A percentile compares a stretch with the other conserved stretches of the same genome.
Evolutionary conservation across 2,113 vertebrate species (phyloP).

Genomic region (Pontoporia blainvillei): DNA sequence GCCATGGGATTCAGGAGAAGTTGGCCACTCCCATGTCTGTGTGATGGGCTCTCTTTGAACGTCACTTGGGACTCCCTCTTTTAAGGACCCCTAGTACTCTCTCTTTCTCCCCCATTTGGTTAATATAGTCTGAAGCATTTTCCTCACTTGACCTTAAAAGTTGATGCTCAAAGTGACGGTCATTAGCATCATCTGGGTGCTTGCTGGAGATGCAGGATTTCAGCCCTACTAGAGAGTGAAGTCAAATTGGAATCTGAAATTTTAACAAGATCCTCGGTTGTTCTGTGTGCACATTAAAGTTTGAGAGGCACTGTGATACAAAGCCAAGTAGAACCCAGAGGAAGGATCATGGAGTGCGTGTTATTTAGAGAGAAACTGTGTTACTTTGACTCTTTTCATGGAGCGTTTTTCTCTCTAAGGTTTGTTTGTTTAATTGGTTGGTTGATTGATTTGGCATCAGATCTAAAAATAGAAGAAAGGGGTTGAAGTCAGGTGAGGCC

Average conservation of each 20-base stretch:
- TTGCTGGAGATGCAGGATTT: not conserved
- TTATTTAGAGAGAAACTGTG: not conserved
- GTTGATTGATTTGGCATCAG: not conserved
- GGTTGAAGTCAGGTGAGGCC: not conserved
- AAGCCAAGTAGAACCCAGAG: not conserved
- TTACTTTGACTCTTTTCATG: not conserved
- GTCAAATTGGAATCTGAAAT: not conserved
- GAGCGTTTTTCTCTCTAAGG: not conserved
- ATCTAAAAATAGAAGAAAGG: not conserved
- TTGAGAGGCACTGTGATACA: not conserved
- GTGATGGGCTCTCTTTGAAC: not conserved
- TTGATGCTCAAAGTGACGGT: not conserved
- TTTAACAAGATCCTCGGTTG: not conserved
- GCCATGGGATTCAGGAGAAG: not conserved
- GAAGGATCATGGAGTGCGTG: not conserved
- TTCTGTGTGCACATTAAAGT: not conserved
- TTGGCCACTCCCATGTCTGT: fast-evolving
- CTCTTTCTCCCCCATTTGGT: not conserved
- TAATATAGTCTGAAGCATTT: not conserved
- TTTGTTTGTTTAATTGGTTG: not conserved
- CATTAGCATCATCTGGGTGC: not conserved
- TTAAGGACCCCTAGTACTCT: not conserved
- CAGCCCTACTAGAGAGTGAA: not conserved
- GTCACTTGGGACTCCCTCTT: not conserved
- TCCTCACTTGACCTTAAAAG: not conserved